Evolutionary conservation across 2,888 invertebrate species (phyloP), one percentile per base, ranked within the genome.

Genomic region (Sinopyrophorus schimmeli): DNA sequence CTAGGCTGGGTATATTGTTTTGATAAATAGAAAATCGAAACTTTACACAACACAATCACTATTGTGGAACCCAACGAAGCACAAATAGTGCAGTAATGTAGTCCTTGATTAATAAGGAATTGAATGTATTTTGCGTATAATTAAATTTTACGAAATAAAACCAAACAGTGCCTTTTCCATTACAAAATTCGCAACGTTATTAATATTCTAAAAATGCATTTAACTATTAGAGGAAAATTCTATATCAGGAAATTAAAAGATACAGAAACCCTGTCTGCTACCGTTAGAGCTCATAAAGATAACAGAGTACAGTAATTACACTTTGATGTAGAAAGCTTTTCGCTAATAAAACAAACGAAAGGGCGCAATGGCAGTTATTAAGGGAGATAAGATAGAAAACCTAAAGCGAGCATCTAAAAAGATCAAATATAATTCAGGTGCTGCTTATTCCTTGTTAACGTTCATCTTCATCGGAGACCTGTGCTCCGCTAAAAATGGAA

Each of bases 281-380:
- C 30, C 23, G 27, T 44, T 26, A 39, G 12, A 17, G 21, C 21
- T 23, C 46, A 38, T 47, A 52, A 56, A 56, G 51, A 51, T 50
- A 52, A 48, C 47, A 40, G 14, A 38, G 28, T 48, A 48, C 41
- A 41, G 54, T 57, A 57, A 57, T 57, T 57, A 57, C 43, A 43
- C 40, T 34, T 41, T 48, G 47, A 54, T 57, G 50, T 46, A 34
- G 46, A 52, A 57, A 49, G 49, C 54, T 46, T 52, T 54, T 53
- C 38, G 50, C 49, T 53, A 50, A 53, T 54, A 54, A 57, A 56
- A 42, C 41, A 50, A 52, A 39, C 41, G 47, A 35, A 42, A 38
- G 39, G 39, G 23, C 49, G 49, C 40, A 40, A 38, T 47, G 40
- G 40, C 46, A 26, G 46, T 46, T 46, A 39, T 46, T 48, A 37